Conservation (phyloP, 92 coral and sea anemone genomes). For the Bergia sp. region DNA sequence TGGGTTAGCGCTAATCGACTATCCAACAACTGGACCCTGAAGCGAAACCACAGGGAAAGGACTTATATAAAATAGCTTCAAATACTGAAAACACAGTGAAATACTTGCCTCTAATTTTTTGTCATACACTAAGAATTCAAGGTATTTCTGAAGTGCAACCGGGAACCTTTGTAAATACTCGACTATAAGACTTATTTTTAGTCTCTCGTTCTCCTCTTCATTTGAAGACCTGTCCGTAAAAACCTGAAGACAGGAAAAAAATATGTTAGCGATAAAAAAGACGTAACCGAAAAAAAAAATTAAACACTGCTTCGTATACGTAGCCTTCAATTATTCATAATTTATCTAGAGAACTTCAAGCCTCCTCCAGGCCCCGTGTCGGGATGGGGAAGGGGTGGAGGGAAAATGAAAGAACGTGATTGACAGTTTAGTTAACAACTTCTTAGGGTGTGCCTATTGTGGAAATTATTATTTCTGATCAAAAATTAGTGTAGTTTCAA, state of each 20-base stretch:
- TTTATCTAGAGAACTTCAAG: too few relatives aligned
- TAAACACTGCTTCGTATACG: too few relatives aligned
- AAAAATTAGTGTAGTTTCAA: too few relatives aligned
- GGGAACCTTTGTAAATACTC: constrained; percentile 92
- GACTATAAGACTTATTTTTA: constrained; percentile 74
- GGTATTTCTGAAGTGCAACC: constrained; percentile 74
- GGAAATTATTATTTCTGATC: too few relatives aligned
- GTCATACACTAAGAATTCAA: constrained; percentile 82
- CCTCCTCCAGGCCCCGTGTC: too few relatives aligned
- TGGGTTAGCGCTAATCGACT: too few relatives aligned
- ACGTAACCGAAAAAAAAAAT: background rate
- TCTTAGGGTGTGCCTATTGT: too few relatives aligned
- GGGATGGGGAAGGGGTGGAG: too few relatives aligned
- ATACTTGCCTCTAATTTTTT: constrained; percentile 79
- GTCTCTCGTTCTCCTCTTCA: constrained; percentile 67
- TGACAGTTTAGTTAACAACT: too few relatives aligned
- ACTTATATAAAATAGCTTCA: background rate
- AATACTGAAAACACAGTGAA: background rate
- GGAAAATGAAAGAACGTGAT: too few relatives aligned
- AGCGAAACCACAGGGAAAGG: background rate
- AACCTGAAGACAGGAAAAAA: constrained; percentile 53
- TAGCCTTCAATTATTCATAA: too few relatives aligned
- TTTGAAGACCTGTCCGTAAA: constrained; percentile 73
- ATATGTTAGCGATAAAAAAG: background rate
- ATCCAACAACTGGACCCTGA: too few relatives aligned